Evolutionary conservation across 1,140 invertebrate species (phyloP), one percentile per base, ranked within the genome.

Genomic region (Xylocopa sonorina): DNA sequence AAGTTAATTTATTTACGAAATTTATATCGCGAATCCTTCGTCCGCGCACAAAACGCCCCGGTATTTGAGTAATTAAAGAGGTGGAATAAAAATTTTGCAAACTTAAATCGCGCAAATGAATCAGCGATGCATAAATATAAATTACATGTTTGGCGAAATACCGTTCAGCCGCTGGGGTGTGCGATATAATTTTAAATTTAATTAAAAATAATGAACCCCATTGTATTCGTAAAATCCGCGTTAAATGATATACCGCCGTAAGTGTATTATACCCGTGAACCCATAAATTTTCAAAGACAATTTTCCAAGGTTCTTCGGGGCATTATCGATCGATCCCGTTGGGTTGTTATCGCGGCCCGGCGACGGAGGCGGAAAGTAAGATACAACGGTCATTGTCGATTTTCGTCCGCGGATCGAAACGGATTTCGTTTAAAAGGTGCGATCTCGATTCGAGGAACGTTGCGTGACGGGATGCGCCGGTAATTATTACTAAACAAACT

Each of bases 121-220:
- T 85, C 82, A 80, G 74, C 82, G 78, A 81, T 84, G 83, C 83
- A 84, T 85, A 85, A 85, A 85, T 85, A 85, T 85, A 85, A 85
- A 85, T 85, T 85, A 84, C 83, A 84, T 84, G 74, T 80, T 73
- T 83, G 78, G 78, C 82, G 78, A 81, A 85, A 84, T 84, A 84
- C 67, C 83, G 82, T 75, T 81, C 81, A 58, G 69, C 48, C 64
- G n/a, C 16, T 78, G 80, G n/a, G n/a, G 60, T 53, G 66, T 63
- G 78, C 82, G 82, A 85, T 85, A 82, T 84, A 84, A 85, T 85
- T 85, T 85, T 85, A 83, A 85, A 85, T 85, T 85, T 85, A 85
- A 85, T 85, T 85, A 84, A 85, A 85, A 85, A 85, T 84, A 84
- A 85, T 85, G 82, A 81, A 84, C 55, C 82, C 72, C 63, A 85